Base-by-base conservation (phyloP, 1,140 invertebrate species). In the Drosophila obscura region DNA sequence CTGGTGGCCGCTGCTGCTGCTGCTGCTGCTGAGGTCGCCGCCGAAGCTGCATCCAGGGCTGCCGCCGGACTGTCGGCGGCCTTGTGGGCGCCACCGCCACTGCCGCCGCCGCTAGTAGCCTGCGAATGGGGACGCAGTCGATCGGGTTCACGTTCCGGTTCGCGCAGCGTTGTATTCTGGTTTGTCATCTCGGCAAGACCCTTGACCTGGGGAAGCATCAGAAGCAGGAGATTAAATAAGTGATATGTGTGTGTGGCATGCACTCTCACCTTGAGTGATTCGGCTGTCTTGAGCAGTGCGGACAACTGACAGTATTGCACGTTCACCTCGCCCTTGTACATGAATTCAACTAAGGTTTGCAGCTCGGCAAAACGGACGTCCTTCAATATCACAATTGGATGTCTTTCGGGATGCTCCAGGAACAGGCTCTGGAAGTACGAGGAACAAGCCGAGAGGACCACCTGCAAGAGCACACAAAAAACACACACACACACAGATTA, bases 271-370 rank as follows among this genome's bases (percentile, higher is more conserved):
- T 98, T 97, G 45, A 98, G 94, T 92, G 96, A 97, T 93, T 98
- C 97, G 76, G 97, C 97, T 84, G 97, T 98, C 93, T 97, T 97
- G 74, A 98, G 94, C 80, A 98, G 94, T 76, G 96, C 96, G 82
- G 96, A 96, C 85, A 98, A 94, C 93, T 97, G 96, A 93, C 96
- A 97, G 92, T 98, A 97, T 92, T 97, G 96, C 78, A 98, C 96
- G 94, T 97, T 97, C 75, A 98, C 97, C 93, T 98, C 97, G 80
- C 97, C 97, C 92, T 97, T 96, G 95, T 98, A 98, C 97, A 98
- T 98, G 94, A 98, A 98, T 94, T 98, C 96, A 91, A 98, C 95
- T 90, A 98, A 95, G 77, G 96, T 97, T 92, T 96, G 94, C 92
- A 98, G 94, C 93, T 98, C 97, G 81, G 95, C 93, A 93, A 97